Evolutionary conservation across 2,888 invertebrate genomes (phyloP), one percentile per base, ranked within the genome.

Genomic region (Pediacus dermestoides): DNA sequence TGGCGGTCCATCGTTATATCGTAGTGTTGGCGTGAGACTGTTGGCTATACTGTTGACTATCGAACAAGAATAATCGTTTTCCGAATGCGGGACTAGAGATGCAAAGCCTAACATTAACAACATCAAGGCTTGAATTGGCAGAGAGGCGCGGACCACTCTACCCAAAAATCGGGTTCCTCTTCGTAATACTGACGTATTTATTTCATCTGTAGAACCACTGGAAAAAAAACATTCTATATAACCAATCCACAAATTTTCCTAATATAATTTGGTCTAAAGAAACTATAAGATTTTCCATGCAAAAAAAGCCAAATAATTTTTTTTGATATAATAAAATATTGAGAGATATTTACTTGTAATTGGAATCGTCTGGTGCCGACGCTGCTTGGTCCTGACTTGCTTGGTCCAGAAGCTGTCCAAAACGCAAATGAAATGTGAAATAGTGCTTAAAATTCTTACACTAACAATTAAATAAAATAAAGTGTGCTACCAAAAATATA

Each of bases 111-210:
- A 78, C 58, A 97, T 78, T 44, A 96, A 76, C 57, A 96, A 78
- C 75, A 97, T 86, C 59, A 97, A 74, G 45, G 93, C 91, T 74
- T 97, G 94, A 67, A 97, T 88, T 34, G 95, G 95, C 52, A 95
- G 76, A 12, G 94, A 91, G 36, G 92, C 88, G 64, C 92, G 80
- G 50, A 93, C 80, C 54, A 93, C 93, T 61, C 95, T 83, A 55
- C 88, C 84, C 67, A 93, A 78, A 78, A 91, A 90, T 49, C 86
- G 80, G 58, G 85, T 85, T 39, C 90, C 84, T 58, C 86, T 80
- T 44, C 77, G 73, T 61, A 89, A 75, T 37, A 81, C 79, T 54
- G 81, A 78, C 49, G 76, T 76, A 63, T 79, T 78, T 65, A 77
- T 75, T 56, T 71, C 74, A 62, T 60, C 60, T 22, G 50, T 50